A percentile compares a stretch with the other conserved stretches of the same genome.
Conservation (phyloP, 2,113 vertebrate species). For the Sphaerodactylus townsendi region DNA sequence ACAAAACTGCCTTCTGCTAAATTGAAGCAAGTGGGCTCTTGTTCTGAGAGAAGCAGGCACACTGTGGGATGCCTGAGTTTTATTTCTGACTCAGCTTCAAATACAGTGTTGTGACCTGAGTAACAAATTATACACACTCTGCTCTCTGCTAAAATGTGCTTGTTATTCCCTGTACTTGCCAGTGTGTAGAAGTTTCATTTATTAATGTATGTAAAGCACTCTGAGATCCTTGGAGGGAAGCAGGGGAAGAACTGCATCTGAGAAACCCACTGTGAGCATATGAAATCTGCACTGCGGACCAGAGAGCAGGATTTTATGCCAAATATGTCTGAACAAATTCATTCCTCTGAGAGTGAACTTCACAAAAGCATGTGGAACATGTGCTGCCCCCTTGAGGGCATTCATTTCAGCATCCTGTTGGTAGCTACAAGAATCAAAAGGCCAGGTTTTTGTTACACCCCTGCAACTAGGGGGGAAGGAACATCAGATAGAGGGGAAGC, state of each 20-base stretch:
- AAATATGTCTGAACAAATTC: conserved; percentile 8
- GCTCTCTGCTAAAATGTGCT: background rate
- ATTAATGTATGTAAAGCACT: conserved; percentile 21
- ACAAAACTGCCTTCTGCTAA: background rate
- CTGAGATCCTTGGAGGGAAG: conserved; percentile 4
- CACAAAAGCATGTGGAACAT: rapidly evolving
- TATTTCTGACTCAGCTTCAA: background rate
- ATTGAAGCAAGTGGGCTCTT: background rate
- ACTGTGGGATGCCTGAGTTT: background rate
- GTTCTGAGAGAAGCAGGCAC: background rate
- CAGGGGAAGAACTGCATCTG: background rate
- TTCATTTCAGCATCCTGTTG: background rate
- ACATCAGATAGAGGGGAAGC: background rate
- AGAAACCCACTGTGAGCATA: conserved; percentile 1
- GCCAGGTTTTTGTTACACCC: background rate
- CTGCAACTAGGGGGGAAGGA: background rate
- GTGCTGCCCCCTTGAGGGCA: background rate
- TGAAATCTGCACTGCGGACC: conserved; percentile 14
- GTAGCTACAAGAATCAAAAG: background rate
- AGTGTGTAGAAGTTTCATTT: conserved; percentile 2
- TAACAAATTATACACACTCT: background rate
- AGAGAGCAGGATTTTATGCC: background rate
- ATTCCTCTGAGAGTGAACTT: rapidly evolving
- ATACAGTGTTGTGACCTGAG: background rate
- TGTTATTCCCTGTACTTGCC: background rate